Percentiles rank a stretch among this genome's conserved stretches.
phyloP scores from a whole-genome alignment of 2,888 invertebrate genomes.

The Fragum whitleyi region DNA sequence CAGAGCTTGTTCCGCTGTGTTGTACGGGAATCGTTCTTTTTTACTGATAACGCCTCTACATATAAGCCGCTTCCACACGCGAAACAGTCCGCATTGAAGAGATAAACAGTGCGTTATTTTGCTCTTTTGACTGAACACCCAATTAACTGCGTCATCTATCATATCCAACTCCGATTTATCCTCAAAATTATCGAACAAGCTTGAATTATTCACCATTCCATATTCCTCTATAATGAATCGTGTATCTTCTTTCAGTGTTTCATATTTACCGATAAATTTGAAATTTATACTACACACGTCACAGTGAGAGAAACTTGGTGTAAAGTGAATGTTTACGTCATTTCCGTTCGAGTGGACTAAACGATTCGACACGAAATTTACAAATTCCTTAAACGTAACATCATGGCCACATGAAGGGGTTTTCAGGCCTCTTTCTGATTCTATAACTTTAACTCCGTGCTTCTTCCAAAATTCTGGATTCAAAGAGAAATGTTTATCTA shows the following conservation, averaged over 20 bases:
- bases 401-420: conserved; percentile 63
- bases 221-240: conserved; percentile 46
- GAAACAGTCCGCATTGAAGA: conserved; percentile 48
- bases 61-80: conserved; percentile 61
- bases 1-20: conserved; percentile 18
- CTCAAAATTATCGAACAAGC: not conserved
- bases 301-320: conserved; percentile 67
- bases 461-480: conserved; percentile 61
- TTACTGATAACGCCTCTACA: conserved; percentile 63
- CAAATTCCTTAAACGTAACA: conserved; percentile 66
- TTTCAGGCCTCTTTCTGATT: conserved; percentile 30
- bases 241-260: conserved; percentile 63
- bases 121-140: conserved; percentile 31
- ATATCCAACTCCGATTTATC: conserved; percentile 17
- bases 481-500: conserved; percentile 68
- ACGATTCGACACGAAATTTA: conserved; percentile 52
- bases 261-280: conserved; percentile 68
- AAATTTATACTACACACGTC: conserved; percentile 62
- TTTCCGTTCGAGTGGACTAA: conserved; percentile 16
- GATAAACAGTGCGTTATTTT: conserved; percentile 38
- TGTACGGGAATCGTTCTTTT: conserved; percentile 53
- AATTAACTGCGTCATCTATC: conserved; percentile 12
- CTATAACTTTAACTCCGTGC: conserved; percentile 40
- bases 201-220: conserved; percentile 21
- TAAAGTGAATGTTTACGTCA: conserved; percentile 63